Percentiles rank a stretch among this genome's conserved stretches.
These are phyloP conservation scores for Dryoscopus gambensis DNA, from an alignment of 2,113 vertebrate species.

Conservation along the genomic window DNA sequence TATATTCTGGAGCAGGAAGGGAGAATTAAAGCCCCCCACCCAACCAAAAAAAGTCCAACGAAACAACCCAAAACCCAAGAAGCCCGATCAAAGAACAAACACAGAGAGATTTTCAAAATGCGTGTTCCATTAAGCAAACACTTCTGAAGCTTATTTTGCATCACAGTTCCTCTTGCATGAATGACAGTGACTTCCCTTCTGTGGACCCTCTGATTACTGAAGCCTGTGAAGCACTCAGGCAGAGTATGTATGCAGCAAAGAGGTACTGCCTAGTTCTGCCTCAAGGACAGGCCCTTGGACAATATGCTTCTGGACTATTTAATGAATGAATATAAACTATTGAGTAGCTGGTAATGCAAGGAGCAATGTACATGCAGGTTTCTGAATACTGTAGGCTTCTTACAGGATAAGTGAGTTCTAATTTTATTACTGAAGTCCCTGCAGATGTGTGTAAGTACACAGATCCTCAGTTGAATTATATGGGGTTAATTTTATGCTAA, in stretches of 20 bases:
- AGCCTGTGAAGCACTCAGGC: not conserved
- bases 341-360: not conserved
- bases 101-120: not conserved
- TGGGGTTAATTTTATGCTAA: not conserved
- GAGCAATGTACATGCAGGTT: not conserved
- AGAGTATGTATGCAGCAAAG: not conserved
- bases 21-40: not conserved
- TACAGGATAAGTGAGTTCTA: not conserved
- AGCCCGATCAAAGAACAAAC: not conserved
- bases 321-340: not conserved
- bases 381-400: not conserved
- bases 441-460: not conserved
- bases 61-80: not conserved
- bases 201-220: not conserved
- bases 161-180: not conserved
- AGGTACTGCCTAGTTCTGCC: not conserved
- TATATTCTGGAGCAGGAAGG: not conserved
- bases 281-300: not conserved
- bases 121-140: not conserved
- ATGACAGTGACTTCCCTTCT: not conserved
- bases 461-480: not conserved
- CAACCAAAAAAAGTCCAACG: not conserved
- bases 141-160: not conserved
- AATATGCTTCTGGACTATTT: not conserved
- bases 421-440: not conserved